Conservation (phyloP, 1,140 invertebrate species). For the Micrasema longulum region DNA sequence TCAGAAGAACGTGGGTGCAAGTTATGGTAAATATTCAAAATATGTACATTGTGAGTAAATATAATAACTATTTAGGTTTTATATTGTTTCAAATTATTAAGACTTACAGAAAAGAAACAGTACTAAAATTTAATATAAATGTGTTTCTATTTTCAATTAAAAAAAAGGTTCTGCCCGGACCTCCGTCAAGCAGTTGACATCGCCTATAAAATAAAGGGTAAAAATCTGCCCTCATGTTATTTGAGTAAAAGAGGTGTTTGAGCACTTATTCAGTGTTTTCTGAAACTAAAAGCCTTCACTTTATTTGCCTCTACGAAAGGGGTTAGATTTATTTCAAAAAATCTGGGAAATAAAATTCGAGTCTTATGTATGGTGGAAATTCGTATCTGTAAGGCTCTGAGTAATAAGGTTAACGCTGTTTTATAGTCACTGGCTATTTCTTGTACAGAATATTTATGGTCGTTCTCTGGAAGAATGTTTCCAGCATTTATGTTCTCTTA, state of each 20-base stretch:
- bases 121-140: too few relatives aligned
- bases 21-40: too few relatives aligned
- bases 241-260: conserved; percentile 1
- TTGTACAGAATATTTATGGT: conserved; percentile 11
- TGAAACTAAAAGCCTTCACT: conserved; percentile 29
- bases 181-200: too few relatives aligned
- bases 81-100: too few relatives aligned
- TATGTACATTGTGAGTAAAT: too few relatives aligned
- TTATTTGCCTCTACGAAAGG: background rate
- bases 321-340: conserved; percentile 20
- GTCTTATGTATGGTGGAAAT: background rate
- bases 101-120: too few relatives aligned
- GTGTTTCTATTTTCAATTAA: too few relatives aligned
- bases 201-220: conserved; percentile 2
- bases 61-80: too few relatives aligned
- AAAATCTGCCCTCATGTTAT: background rate
- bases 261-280: conserved; percentile 21
- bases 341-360: conserved; percentile 19
- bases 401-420: conserved; percentile 13
- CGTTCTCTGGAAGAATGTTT: conserved; percentile 3
- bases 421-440: background rate
- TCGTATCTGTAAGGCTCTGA: conserved; percentile 1
- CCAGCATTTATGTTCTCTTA: conserved; percentile 4
- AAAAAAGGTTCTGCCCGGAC: too few relatives aligned
- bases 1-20: too few relatives aligned